Percentiles rank a stretch among this genome's conserved stretches.
phyloP scores from a whole-genome alignment of 2,797 vertebrate species.

The Echiichthys vipera region DNA sequence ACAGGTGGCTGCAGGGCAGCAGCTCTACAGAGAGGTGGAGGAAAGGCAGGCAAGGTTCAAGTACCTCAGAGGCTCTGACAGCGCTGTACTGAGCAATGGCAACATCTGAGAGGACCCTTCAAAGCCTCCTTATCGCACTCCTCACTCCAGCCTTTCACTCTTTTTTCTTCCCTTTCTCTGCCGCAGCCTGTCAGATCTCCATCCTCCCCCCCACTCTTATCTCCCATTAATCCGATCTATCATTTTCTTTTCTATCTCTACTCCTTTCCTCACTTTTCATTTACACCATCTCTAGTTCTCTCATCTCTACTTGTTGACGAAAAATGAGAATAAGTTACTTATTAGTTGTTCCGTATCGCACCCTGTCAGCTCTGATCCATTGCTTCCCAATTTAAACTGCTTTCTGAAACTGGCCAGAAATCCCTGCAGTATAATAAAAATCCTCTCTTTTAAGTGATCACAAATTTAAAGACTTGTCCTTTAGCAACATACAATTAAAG shows the following conservation, averaged over 20 bases:
- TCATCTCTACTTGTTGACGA: neutral
- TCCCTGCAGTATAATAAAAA: neutral
- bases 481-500: conserved; percentile 3
- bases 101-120: conserved; percentile 71
- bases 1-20: conserved; percentile 84
- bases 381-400: neutral
- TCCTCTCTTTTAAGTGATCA: conserved; percentile 1
- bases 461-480: neutral
- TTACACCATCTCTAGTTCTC: conserved; percentile 12
- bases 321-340: conserved; percentile 2
- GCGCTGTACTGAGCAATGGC: conserved; percentile 69
- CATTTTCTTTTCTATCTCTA: conserved; percentile 30
- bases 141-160: conserved; percentile 51
- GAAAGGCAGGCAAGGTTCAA: conserved; percentile 72
- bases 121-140: conserved; percentile 70
- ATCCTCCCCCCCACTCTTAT: conserved; percentile 28
- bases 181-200: conserved; percentile 50
- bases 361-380: neutral
- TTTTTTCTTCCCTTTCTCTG: conserved; percentile 36
- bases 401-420: neutral
- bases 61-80: conserved; percentile 73
- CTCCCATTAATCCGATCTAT: conserved; percentile 34
- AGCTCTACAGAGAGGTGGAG: conserved; percentile 75
- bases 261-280: conserved; percentile 7
- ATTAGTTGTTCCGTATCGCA: neutral